These are phyloP conservation scores for Podabrus alpinus DNA, from an alignment of 2,888 invertebrate genomes.

Conservation along the genomic window DNA sequence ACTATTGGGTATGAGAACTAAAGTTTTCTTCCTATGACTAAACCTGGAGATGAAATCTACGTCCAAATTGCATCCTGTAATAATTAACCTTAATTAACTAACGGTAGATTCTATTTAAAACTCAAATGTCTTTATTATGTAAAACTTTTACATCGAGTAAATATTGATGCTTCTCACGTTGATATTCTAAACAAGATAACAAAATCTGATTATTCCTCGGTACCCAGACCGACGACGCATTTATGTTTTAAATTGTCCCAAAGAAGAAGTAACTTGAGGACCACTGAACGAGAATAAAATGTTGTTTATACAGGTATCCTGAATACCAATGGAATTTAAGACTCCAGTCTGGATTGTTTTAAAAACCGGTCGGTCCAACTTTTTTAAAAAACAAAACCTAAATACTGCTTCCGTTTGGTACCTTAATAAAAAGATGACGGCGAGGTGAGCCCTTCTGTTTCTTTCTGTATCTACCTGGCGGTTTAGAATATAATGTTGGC, in stretches of 20 bases:
- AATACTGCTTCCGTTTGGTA: conserved; percentile 18
- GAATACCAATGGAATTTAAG: neutral
- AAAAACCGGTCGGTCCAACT: conserved; percentile 5
- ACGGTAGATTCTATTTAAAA: neutral
- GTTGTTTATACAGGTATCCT: neutral
- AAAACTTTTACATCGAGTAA: neutral
- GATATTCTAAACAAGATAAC: neutral
- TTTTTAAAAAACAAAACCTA: conserved; percentile 14
- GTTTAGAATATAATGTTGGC: neutral
- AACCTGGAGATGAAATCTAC: neutral
- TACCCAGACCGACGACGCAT: neutral
- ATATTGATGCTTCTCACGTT: neutral
- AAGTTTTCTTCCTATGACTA: neutral
- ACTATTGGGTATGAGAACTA: neutral
- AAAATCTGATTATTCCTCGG: neutral
- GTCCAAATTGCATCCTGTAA: too few relatives aligned
- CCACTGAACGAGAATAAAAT: neutral
- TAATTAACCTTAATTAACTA: neutral
- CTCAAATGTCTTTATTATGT: neutral
- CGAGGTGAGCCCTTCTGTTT: conserved; percentile 7
- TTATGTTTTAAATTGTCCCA: neutral
- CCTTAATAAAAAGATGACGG: conserved; percentile 9
- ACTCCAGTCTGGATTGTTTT: neutral
- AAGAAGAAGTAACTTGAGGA: neutral
- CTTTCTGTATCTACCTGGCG: neutral